A percentile compares a stretch with the other conserved stretches of the same genome.
Conservation (phyloP, 2,113 vertebrate species). For the Saguinus imperator region DNA sequence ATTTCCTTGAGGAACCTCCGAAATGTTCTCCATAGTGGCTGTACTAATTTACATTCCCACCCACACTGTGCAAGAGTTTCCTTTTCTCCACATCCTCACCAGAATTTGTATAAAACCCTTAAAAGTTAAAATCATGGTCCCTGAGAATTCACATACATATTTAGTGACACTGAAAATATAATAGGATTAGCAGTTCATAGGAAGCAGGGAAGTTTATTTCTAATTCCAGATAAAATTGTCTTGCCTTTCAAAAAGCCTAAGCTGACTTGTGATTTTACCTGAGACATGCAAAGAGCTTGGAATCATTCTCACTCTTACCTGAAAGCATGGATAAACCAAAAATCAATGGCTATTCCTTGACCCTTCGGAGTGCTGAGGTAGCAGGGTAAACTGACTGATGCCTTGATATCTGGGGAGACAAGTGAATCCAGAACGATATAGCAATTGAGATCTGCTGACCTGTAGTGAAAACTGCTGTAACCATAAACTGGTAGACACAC, state of each 20-base stretch:
- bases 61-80: too few species aligned
- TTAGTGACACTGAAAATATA: conserved; percentile 9
- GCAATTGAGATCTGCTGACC: background rate
- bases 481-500: background rate
- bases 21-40: too few species aligned
- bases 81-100: too few species aligned
- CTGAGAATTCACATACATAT: background rate
- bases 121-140: background rate
- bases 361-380: background rate
- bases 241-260: background rate
- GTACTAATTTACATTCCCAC: too few species aligned
- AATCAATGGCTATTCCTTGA: background rate
- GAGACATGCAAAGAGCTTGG: background rate
- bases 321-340: background rate
- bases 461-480: background rate
- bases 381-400: background rate
- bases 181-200: background rate
- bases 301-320: background rate
- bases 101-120: background rate
- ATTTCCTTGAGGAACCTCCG: too few species aligned
- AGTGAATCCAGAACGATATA: background rate
- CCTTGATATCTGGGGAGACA: background rate
- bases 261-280: background rate
- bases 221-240: background rate
- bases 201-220: background rate